These are phyloP conservation scores for Tangachromis dhanisi DNA, from an alignment of 2,113 vertebrate genomes.

Conservation along the genomic window DNA sequence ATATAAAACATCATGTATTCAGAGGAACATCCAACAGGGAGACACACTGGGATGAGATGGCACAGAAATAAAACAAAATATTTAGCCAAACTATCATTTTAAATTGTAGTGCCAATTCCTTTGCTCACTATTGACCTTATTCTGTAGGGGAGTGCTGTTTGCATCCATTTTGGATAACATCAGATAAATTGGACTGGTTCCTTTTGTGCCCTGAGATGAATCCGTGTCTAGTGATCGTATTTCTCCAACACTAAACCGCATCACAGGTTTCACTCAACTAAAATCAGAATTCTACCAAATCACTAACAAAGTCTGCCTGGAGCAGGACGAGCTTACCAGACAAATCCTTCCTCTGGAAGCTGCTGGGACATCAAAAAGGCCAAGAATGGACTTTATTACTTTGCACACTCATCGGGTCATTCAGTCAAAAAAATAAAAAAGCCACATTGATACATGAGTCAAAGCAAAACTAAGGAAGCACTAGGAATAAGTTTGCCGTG, in stretches of 20 bases:
- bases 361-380: slow-evolving; percentile 49
- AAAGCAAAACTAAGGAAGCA: background rate
- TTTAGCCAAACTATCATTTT: background rate
- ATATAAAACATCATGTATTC: background rate
- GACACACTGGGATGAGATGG: background rate
- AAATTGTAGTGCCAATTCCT: background rate
- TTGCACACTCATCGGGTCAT: background rate
- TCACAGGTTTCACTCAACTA: background rate
- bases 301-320: background rate
- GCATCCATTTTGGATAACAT: background rate
- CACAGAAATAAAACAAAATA: background rate
- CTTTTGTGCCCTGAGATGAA: background rate
- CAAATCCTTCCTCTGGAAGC: slow-evolving; percentile 35
- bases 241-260: background rate
- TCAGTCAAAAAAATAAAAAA: background rate
- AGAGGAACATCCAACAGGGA: background rate
- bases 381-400: slow-evolving; percentile 20
- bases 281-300: background rate
- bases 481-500: background rate
- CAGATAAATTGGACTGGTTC: background rate
- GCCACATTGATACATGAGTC: background rate
- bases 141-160: background rate
- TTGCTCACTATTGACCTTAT: background rate
- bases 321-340: slow-evolving; percentile 51
- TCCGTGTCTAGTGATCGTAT: background rate